Evolutionary conservation across 2,797 vertebrate species (phyloP), one percentile per base, ranked within the genome.

Genomic region (Anomalospiza imberbis): DNA sequence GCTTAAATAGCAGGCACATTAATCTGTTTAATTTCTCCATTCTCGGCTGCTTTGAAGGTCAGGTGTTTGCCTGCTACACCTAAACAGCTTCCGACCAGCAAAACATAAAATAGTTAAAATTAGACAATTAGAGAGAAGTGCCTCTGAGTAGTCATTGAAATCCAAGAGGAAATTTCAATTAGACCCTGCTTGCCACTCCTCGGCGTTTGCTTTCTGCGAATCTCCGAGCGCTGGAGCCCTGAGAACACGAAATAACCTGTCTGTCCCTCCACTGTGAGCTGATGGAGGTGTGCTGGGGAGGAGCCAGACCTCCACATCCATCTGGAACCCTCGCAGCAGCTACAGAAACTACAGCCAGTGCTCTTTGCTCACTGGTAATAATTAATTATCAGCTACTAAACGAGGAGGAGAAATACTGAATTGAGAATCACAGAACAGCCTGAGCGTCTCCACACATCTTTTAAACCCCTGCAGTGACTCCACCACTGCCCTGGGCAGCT

Each of bases 121-220:
- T 2, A 53, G 60, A 88, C 42, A 53, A 47, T 28, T 42, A 9
- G 50, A 17, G 84, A 71, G 89, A 51, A 91, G 82, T 15, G 68
- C 53, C 70, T 73, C 93, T 54, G 84, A 93, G 92, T 9, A 91
- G 85, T 67, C 84, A 77, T 47, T 91, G 57, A 65, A 24, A 83
- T 28, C 67, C 86, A 62, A 80, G 54, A 89, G 79, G 75, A 94
- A 61, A 88, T 80, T 80, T 81, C 92, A 82, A 62, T 72, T 36
- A 72, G 62, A 55, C 24, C 26, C 2, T 4, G 48, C 65, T 76
- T n/a, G 66, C 42, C 57, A 13, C 78, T 89, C 62, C 78, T 79
- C 15, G 25, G 4, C 24, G 67, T 91, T 95, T 91, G 91, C 88
- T 50, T 62, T 89, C 60, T 57, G 55, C 50, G 89, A 13, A 60